Evolutionary conservation across 2,888 invertebrate species (phyloP), one percentile per base, ranked within the genome.

Genomic region (Pseudococcus viburni): DNA sequence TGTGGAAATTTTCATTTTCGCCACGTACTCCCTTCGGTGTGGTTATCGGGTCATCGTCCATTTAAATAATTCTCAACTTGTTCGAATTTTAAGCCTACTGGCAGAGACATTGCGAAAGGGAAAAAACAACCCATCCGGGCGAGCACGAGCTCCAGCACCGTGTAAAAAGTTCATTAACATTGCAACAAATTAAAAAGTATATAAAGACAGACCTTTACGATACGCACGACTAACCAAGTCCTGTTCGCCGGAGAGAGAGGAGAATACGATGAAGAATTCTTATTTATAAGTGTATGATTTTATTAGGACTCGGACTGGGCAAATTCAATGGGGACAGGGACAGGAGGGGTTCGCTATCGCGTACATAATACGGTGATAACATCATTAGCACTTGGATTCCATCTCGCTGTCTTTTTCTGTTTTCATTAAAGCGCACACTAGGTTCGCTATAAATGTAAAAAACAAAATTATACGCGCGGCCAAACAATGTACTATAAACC

Each of bases 91-190:
- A 11, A 22, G 68, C 15, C 17, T 33, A 33, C 26, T 33, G 26
- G 26, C 26, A 33, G 26, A 33, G 26, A 33, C 26, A 33, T 33
- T 17, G 51, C 15, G 51, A 33, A 15, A 51, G 51, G 51, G 17
- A 51, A 51, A 51, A 51, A 51, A 51, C 12, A 17, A 17, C 51
- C 51, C 51, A 33, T 33, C 26, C 26, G 26, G 26, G 26, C 26
- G 26, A 33, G 26, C 26, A 33, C 26, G 26, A 33, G 26, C 26
- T 33, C 26, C 15, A 51, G 51, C 51, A 15, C 51, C 15, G 11
- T 64, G 64, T 64, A 64, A 64, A 17, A 64, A 64, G 64, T 64
- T 64, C 64, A 64, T 64, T 64, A 64, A 64, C 64, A 64, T 64
- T 64, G 19, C 17, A 64, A 64, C 64, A 64, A 64, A 64, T 33